phyloP scores from a whole-genome alignment of 2,888 invertebrate species.

The Agonopterix heracliana region DNA sequence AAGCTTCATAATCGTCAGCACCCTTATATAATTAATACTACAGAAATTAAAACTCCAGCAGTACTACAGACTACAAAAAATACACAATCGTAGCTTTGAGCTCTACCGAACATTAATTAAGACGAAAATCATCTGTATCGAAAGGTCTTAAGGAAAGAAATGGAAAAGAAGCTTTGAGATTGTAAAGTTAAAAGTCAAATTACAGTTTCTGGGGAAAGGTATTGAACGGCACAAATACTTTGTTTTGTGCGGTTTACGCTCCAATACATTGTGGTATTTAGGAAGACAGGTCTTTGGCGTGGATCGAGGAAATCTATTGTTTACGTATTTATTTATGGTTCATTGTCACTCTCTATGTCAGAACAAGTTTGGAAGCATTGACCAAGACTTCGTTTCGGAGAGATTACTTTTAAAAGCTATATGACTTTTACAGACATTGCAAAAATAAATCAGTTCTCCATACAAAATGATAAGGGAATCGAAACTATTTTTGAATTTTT shows the following conservation, averaged over 20 bases:
- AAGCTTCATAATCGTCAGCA: conserved; percentile 56
- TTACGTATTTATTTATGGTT: not conserved
- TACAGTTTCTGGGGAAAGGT: not conserved
- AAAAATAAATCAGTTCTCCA: too few relatives aligned
- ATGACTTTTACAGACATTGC: too few relatives aligned
- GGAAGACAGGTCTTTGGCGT: conserved; percentile 35
- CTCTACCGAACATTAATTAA: conserved; percentile 68
- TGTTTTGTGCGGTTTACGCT: conserved; percentile 17
- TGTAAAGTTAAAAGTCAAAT: conserved; percentile 20
- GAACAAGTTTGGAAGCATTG: too few relatives aligned
- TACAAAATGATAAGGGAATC: too few relatives aligned
- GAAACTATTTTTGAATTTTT: too few relatives aligned
- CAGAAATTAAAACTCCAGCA: conserved; percentile 60
- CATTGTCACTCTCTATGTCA: too few relatives aligned
- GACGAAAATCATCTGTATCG: conserved; percentile 44
- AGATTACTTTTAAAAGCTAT: too few relatives aligned
- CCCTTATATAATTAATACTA: conserved; percentile 64
- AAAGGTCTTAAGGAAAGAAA: conserved; percentile 31
- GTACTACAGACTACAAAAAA: conserved; percentile 50
- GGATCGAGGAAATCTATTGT: not conserved
- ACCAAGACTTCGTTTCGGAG: too few relatives aligned
- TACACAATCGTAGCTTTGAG: conserved; percentile 60
- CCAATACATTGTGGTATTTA: conserved; percentile 39
- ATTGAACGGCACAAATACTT: conserved; percentile 28
- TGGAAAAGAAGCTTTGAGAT: conserved; percentile 28